Conservation (phyloP, 2,797 vertebrate species). For the Danio tinwini region DNA sequence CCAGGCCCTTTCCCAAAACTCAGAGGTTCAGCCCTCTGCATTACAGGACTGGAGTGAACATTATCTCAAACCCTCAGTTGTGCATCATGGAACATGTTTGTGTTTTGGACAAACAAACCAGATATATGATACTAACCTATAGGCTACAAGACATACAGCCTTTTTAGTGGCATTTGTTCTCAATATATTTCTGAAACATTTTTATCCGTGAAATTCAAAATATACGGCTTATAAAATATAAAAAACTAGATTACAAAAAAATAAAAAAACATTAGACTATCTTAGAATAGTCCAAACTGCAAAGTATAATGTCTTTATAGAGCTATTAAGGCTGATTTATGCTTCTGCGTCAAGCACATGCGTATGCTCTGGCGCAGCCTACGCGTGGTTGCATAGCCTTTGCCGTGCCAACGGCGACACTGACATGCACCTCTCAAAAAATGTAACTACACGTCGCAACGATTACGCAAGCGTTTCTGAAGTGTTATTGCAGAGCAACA, state of each 20-base stretch:
- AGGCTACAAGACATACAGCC: background rate
- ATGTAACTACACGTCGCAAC: no score
- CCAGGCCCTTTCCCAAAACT: slow-evolving; percentile 49
- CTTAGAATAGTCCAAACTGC: background rate
- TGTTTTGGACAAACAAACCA: slow-evolving; percentile 19
- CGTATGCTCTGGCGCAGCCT: no score
- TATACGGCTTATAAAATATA: no score
- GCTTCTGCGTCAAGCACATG: no score
- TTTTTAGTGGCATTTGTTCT: background rate
- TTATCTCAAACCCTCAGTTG: slow-evolving; percentile 34
- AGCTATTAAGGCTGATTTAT: no score
- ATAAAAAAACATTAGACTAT: background rate
- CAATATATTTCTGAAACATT: background rate
- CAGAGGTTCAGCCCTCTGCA: slow-evolving; percentile 33
- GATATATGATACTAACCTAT: background rate
- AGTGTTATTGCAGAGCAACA: no score
- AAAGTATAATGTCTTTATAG: background rate
- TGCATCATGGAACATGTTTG: slow-evolving; percentile 28
- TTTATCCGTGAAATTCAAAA: background rate
- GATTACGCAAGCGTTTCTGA: no score
- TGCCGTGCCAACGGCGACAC: no score
- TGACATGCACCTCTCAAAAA: no score
- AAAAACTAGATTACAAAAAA: background rate
- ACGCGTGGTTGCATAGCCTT: no score
- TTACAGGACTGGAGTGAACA: slow-evolving; percentile 19